Conservation (phyloP, 2,113 vertebrate genomes). For the Lepus americanus region DNA sequence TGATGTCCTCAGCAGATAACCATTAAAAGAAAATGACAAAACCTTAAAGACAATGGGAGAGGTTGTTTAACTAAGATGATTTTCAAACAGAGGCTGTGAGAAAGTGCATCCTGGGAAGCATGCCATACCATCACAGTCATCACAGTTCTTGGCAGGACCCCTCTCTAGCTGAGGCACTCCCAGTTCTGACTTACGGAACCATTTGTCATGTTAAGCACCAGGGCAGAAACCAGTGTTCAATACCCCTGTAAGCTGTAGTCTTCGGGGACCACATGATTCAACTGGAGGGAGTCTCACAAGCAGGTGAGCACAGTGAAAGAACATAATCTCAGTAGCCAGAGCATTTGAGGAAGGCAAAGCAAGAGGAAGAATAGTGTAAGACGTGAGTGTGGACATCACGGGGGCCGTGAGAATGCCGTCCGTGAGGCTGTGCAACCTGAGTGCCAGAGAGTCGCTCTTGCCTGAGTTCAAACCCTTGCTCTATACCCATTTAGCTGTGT, state of each 20-base stretch:
- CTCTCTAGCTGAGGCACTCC: neutral
- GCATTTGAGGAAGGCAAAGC: neutral
- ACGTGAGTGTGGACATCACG: neutral
- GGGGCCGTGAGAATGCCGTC: neutral
- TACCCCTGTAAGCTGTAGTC: neutral
- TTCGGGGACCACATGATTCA: neutral
- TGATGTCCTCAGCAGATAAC: neutral
- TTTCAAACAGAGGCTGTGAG: neutral
- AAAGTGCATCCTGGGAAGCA: neutral
- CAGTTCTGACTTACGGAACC: neutral
- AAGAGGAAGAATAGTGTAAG: too few relatives aligned
- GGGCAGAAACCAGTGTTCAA: neutral
- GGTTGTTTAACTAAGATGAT: neutral
- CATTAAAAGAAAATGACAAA: neutral
- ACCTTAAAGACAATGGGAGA: neutral
- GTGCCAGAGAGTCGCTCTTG: rapidly evolving
- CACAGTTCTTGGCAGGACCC: neutral
- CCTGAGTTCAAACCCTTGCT: neutral
- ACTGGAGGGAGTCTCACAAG: neutral
- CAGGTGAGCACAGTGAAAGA: neutral
- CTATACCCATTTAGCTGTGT: neutral
- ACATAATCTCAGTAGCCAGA: neutral
- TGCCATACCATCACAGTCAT: neutral
- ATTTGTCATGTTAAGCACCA: neutral
- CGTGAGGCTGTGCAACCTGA: rapidly evolving